A percentile compares a stretch with the other conserved stretches of the same genome.
Evolutionary conservation across 2,888 invertebrate species (phyloP).

Genomic region (Conistra vaccinii): DNA sequence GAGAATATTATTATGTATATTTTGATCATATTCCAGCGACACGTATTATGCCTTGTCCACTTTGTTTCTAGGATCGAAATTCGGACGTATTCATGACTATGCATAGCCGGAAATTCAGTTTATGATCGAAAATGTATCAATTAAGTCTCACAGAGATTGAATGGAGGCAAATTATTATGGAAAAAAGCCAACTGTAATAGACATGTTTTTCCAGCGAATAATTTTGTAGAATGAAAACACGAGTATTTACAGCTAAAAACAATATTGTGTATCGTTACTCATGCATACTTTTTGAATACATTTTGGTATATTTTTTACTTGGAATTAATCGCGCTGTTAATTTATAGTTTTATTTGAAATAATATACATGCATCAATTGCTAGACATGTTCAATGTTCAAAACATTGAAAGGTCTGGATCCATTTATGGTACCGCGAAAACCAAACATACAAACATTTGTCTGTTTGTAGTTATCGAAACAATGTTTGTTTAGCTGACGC

Average conservation of each 20-base stretch:
- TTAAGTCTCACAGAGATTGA: conserved; percentile 24
- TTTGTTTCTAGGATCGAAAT: background rate
- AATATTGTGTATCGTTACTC: background rate
- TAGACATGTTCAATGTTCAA: background rate
- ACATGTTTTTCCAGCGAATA: conserved; percentile 3
- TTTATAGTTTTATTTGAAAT: background rate
- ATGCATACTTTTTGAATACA: background rate
- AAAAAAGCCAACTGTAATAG: conserved; percentile 12
- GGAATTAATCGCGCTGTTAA: no score
- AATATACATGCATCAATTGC: background rate
- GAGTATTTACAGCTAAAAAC: background rate
- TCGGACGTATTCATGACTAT: conserved; percentile 19
- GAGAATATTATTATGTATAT: background rate
- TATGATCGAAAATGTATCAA: conserved; percentile 54
- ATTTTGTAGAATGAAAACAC: background rate
- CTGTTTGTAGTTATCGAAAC: conserved; percentile 7
- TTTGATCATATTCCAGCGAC: background rate
- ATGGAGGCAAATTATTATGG: conserved; percentile 22
- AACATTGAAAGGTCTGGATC: background rate
- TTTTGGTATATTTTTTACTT: background rate
- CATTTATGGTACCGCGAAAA: background rate
- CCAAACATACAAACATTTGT: background rate
- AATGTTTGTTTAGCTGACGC: background rate
- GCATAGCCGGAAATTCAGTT: conserved; percentile 36
- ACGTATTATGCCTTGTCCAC: background rate